Evolutionary conservation across 1,140 invertebrate species (phyloP), one percentile per base, ranked within the genome.

Genomic region (Augochlora pura): DNA sequence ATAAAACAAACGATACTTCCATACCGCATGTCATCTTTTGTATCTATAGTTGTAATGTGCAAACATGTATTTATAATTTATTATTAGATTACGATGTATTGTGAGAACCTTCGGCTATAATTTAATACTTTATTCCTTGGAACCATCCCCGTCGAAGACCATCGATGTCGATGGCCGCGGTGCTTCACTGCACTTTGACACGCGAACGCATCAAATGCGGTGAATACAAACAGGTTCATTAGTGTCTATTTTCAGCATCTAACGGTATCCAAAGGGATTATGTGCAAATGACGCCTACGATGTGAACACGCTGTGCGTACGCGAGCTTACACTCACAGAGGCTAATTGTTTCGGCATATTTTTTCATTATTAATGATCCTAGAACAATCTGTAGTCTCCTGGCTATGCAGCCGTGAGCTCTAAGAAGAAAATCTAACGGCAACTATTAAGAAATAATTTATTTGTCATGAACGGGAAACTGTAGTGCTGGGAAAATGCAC

Each of bases 1-100:
- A 57, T 46, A 49, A 42, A 62, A 72, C 59, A 46, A 64, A 77
- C 72, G 38, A 68, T 72, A 73, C 12, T 81, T 83, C 71, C 77
- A 81, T 81, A 78, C 66, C 66, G 54, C 73, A 74, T 79, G 66
- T 84, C 81, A 84, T 69, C 64, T 57, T 83, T 80, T 85, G 73
- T 82, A 83, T 85, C 57, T 78, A 85, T 85, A 85, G 79, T 60
- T 82, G 76, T 87, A 84, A 84, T 65, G 78, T 83, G 71, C 80
- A 82, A 86, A 67, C 68, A 77, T 86, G 80, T 86, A 87, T 87
- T 84, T 86, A 88, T 87, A 88, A 87, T 87, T 88, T 88, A 87
- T 88, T 87, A 86, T 75, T 86, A 86, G 84, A 82, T 81, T 81
- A 77, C 64, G 59, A 70, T 49, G 62, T 25, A 81, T 76, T 57